Percentiles rank a stretch among this genome's conserved stretches.
Conservation (phyloP, 2,797 vertebrate species). For the Coluber constrictor region DNA sequence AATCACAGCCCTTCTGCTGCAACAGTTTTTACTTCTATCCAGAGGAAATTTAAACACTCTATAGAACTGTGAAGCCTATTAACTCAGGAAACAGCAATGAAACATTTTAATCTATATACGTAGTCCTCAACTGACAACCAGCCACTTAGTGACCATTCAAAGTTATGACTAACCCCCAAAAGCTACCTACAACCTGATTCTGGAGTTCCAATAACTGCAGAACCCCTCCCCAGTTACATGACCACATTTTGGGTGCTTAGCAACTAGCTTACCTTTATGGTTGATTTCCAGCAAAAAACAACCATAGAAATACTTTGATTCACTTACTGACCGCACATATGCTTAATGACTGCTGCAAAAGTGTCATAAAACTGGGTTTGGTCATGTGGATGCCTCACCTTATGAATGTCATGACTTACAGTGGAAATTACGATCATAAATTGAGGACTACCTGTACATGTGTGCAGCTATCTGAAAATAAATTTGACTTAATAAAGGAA, state of each 20-base stretch:
- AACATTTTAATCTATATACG: neutral
- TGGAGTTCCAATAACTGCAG: neutral
- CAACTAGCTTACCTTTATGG: neutral
- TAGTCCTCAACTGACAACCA: neutral
- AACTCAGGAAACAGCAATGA: neutral
- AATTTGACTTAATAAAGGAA: neutral
- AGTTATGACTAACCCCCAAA: neutral
- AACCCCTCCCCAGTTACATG: neutral
- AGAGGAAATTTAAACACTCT: neutral
- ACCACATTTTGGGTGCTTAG: neutral
- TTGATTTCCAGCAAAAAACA: neutral
- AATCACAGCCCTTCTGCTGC: neutral
- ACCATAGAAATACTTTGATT: neutral
- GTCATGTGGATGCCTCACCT: neutral
- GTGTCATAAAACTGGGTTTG: neutral
- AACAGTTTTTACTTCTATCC: neutral
- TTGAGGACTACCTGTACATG: neutral
- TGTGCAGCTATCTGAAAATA: neutral
- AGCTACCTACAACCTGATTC: neutral
- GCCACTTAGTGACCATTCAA: neutral
- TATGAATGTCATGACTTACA: neutral
- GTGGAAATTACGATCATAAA: neutral
- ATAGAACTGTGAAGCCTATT: neutral
- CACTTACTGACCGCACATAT: neutral
- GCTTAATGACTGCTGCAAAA: neutral